Base-by-base conservation (phyloP, 2,888 invertebrate species). In the Lasioglossum malachurum region DNA sequence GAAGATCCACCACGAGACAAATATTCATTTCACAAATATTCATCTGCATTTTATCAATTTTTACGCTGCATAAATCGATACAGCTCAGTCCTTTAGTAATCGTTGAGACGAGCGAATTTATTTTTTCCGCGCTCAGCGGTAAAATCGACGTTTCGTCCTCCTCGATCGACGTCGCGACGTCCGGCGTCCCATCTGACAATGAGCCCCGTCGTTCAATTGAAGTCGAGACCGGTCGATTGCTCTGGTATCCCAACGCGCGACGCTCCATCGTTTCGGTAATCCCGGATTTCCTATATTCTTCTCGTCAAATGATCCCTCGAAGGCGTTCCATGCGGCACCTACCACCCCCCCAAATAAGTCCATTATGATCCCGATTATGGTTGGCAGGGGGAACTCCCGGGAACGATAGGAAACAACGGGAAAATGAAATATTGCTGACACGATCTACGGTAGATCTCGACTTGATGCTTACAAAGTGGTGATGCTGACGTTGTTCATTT, bases 261-360 rank as follows among this genome's bases (percentile, higher is more conserved):
- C 49, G 64, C 31, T 64, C 23, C 71, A n/a, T 71, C 38, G 71
- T 71, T 71, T 71, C 41, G 71, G 23, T 38, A 41, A 71, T 41
- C 71, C 41, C n/a, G 38, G 71, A 38, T 41, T 71, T 41, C 67
- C 35, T 67, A 67, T 35, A 8, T 67, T 35, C 35, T 67, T 67
- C 67, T 67, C 35, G 67, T 35, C 31, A 35, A 35, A 67, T 35
- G 31, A 67, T 67, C 67, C 67, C 35, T 35, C 67, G 7, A 31
- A 64, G 60, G 16, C 31, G 31, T 64, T 31, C 2, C 27, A 5
- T 4, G 14, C 60, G 27, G 2, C n/a, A 31, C 31, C 27, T 2
- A 3, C 10, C 35, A 67, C 19, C 67, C 67, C 67, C 23, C 35
- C 8, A 19, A 35, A 67, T 35, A 35, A 67, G 67, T 67, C 67